These are phyloP conservation scores for Nymphalis io DNA, from an alignment of 1,140 invertebrate species.

Conservation along the genomic window DNA sequence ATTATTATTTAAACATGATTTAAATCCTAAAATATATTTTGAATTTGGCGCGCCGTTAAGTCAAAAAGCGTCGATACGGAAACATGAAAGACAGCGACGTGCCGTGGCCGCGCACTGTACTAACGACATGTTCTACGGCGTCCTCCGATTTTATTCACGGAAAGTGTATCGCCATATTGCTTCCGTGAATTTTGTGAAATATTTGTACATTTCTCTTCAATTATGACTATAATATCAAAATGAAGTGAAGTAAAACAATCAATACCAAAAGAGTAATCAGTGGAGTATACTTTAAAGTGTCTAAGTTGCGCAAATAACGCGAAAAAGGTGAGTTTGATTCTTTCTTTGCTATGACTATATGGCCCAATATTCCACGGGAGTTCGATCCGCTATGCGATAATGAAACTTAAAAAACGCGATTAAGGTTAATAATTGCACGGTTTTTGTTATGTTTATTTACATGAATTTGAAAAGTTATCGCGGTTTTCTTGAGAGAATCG, in stretches of 20 bases:
- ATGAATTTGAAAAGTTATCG: slow-evolving; percentile 80
- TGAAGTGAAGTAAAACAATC: slow-evolving; percentile 72
- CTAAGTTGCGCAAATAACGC: slow-evolving; percentile 51
- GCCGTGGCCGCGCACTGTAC: slow-evolving; percentile 75
- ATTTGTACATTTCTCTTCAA: slow-evolving; percentile 75
- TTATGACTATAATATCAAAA: slow-evolving; percentile 77
- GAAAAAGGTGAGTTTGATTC: slow-evolving; percentile 80
- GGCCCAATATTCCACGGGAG: slow-evolving; percentile 81
- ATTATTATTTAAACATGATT: neutral
- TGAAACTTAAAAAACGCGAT: slow-evolving; percentile 82
- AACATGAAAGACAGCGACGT: slow-evolving; percentile 54
- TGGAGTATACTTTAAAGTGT: slow-evolving; percentile 58
- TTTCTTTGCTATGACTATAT: slow-evolving; percentile 80
- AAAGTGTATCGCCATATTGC: slow-evolving; percentile 80
- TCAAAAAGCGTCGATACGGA: slow-evolving; percentile 69
- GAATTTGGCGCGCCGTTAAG: slow-evolving; percentile 35
- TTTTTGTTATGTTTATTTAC: slow-evolving; percentile 81
- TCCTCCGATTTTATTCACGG: slow-evolving; percentile 79
- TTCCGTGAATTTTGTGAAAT: slow-evolving; percentile 79
- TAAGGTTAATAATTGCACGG: slow-evolving; percentile 82
- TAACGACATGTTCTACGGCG: slow-evolving; percentile 77
- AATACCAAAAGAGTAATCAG: slow-evolving; percentile 48
- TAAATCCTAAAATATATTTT: slow-evolving; percentile 8
- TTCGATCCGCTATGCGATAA: slow-evolving; percentile 82
- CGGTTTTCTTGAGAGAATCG: slow-evolving; percentile 70